A percentile compares a stretch with the other conserved stretches of the same genome.
Evolutionary conservation across 2,888 invertebrate genomes (phyloP).

Genomic region (Dermolepida albohirtum): DNA sequence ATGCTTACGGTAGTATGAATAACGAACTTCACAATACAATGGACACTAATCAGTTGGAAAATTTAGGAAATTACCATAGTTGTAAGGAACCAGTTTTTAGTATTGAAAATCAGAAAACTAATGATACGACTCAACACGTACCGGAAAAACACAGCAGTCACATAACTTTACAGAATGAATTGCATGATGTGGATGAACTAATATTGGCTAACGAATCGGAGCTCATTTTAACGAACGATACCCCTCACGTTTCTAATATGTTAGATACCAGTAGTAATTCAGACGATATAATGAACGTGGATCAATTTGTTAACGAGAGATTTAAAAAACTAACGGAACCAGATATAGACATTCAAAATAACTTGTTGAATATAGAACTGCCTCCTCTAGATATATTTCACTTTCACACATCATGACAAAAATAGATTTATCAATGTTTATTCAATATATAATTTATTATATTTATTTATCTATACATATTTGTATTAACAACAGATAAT

Average conservation of each 20-base stretch:
- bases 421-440: background rate
- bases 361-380: constrained; percentile 58
- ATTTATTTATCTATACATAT: too few species aligned
- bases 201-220: constrained; percentile 55
- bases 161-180: constrained; percentile 49
- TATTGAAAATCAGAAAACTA: background rate
- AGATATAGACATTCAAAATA: constrained; percentile 56
- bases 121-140: background rate
- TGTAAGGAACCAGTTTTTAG: constrained; percentile 14
- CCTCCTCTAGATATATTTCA: constrained; percentile 61
- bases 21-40: background rate
- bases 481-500: too few species aligned
- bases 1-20: constrained; percentile 5
- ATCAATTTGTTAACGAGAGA: constrained; percentile 64
- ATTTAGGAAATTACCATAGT: constrained; percentile 8
- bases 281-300: constrained; percentile 64
- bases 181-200: constrained; percentile 60
- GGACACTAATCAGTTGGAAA: constrained; percentile 11
- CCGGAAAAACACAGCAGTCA: constrained; percentile 35
- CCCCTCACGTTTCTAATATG: constrained; percentile 54
- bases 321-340: constrained; percentile 63
- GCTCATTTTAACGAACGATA: constrained; percentile 44
- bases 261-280: constrained; percentile 62
- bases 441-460: too few species aligned
- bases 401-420: constrained; percentile 53